Evolutionary conservation across 2,888 invertebrate genomes (phyloP).

Genomic region (Acanthosepion esculentum): DNA sequence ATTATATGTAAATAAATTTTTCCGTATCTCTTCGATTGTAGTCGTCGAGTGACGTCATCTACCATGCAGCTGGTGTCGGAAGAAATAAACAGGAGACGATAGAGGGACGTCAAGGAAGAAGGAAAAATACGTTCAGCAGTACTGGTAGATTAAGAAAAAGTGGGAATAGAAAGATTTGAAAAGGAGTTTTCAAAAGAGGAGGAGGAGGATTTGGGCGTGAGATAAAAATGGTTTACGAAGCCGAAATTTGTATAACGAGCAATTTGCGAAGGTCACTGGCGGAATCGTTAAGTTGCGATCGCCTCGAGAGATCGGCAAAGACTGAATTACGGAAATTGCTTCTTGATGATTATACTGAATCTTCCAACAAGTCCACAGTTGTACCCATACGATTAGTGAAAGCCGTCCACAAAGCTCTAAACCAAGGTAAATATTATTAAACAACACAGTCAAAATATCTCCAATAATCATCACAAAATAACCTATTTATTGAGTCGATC

Average conservation of each 20-base stretch:
- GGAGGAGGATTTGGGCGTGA: not conserved
- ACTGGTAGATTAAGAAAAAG: not conserved
- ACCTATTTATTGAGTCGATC: not conserved
- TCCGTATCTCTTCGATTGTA: not conserved
- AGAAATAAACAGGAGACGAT: not conserved
- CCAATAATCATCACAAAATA: not conserved
- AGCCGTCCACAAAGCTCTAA: not conserved
- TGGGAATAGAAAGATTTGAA: not conserved
- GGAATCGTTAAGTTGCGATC: not conserved
- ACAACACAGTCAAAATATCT: not conserved
- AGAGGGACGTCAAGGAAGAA: not conserved
- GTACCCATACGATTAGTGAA: slow-evolving; percentile 21
- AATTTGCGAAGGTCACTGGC: not conserved
- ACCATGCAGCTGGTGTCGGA: not conserved
- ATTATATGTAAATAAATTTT: not conserved
- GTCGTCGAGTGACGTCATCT: not conserved
- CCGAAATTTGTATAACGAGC: not conserved
- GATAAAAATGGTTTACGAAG: not conserved
- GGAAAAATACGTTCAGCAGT: not conserved
- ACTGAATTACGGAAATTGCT: not conserved
- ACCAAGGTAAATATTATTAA: slow-evolving; percentile 34
- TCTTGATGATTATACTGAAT: not conserved
- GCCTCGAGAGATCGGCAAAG: not conserved
- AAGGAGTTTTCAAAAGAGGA: not conserved
- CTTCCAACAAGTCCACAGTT: not conserved